Evolutionary conservation across 2,797 vertebrate genomes (phyloP).

Genomic region (Gymnothorax javanicus): DNA sequence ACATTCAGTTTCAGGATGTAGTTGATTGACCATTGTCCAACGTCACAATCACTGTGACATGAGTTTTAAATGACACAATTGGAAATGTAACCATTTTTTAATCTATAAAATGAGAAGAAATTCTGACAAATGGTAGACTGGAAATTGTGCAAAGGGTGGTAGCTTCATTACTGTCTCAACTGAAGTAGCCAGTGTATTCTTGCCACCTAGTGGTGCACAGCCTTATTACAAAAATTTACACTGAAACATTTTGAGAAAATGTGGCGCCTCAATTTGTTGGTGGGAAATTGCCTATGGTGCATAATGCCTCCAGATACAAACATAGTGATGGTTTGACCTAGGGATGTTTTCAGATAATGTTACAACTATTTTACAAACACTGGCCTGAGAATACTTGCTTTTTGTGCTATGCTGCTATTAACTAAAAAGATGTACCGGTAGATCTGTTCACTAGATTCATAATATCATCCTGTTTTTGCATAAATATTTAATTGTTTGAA

Average conservation of each 20-base stretch:
- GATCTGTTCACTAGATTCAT: not conserved
- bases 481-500: not conserved
- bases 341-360: not conserved
- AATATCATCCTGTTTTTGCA: not conserved
- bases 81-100: not conserved
- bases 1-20: not conserved
- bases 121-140: not conserved
- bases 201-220: slow-evolving; percentile 56
- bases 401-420: not conserved
- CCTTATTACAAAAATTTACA: not conserved
- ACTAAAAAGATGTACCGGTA: not conserved
- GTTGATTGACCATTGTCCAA: not conserved
- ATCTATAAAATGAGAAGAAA: not conserved
- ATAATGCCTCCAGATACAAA: not conserved
- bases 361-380: not conserved
- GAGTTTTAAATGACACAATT: not conserved
- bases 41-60: not conserved
- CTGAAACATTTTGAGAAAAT: not conserved
- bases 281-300: not conserved
- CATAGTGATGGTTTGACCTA: not conserved
- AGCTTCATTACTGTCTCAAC: not conserved
- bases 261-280: not conserved
- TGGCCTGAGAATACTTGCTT: not conserved
- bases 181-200: not conserved
- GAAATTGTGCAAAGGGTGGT: not conserved